These are phyloP conservation scores for Trogon melanurus DNA, from an alignment of 2,113 vertebrate genomes.

Conservation along the genomic window DNA sequence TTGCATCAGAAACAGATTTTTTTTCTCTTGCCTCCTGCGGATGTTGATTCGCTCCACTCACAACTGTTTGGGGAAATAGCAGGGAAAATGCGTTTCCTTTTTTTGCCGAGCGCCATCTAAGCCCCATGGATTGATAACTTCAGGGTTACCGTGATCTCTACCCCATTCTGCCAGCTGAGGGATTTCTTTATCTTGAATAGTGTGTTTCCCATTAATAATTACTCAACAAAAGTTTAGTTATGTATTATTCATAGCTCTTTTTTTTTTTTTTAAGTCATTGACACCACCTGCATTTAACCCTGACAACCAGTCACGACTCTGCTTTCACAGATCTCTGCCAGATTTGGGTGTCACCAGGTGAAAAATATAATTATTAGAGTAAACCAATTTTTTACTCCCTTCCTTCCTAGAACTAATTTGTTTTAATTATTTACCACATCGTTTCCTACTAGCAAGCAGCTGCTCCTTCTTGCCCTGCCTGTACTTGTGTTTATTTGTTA, in stretches of 20 bases:
- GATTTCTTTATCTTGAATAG: background rate
- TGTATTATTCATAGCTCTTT: background rate
- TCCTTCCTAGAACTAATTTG: background rate
- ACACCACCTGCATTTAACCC: background rate
- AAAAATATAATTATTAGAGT: background rate
- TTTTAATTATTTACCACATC: background rate
- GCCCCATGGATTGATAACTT: background rate
- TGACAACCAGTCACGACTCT: background rate
- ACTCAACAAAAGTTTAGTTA: background rate
- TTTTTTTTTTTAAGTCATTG: rapidly evolving
- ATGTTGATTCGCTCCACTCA: background rate
- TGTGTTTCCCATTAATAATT: slow-evolving; percentile 38
- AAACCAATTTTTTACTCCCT: background rate
- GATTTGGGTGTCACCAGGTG: background rate
- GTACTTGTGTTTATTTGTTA: background rate
- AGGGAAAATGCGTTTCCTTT: slow-evolving; percentile 29
- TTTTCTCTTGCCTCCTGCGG: background rate
- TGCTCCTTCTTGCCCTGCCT: background rate
- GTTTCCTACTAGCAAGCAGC: background rate
- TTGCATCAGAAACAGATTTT: background rate
- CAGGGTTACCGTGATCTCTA: background rate
- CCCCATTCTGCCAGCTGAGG: background rate
- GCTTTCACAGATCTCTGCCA: background rate
- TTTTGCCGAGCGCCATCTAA: background rate
- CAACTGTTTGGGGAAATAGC: slow-evolving; percentile 3